These are phyloP conservation scores for Muscicapa adusta DNA, from an alignment of 2,113 vertebrate genomes.

Conservation along the genomic window DNA sequence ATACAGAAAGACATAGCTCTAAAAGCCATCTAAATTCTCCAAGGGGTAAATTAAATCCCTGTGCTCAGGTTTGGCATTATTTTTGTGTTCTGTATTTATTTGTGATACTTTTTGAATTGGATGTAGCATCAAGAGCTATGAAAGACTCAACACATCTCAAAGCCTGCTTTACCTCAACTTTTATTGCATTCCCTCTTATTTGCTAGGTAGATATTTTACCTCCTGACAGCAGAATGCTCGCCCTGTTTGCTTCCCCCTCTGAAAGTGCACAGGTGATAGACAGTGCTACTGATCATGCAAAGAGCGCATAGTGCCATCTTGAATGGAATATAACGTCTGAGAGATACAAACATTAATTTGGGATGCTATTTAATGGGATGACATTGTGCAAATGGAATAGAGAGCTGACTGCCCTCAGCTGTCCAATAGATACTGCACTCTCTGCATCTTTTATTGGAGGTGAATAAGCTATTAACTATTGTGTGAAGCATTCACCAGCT, in stretches of 20 bases:
- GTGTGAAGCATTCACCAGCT: not conserved
- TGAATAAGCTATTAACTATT: not conserved
- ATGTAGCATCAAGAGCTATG: not conserved
- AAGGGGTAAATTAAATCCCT: not conserved
- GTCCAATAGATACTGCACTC: not conserved
- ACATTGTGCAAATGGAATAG: not conserved
- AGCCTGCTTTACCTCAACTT: not conserved
- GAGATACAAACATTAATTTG: slow-evolving; percentile 3
- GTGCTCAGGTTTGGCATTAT: not conserved
- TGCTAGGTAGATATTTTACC: not conserved
- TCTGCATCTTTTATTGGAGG: not conserved
- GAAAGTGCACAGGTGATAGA: not conserved
- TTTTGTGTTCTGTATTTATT: not conserved
- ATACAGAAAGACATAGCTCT: not conserved
- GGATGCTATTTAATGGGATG: not conserved
- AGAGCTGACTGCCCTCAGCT: not conserved
- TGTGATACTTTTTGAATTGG: not conserved
- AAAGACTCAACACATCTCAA: not conserved
- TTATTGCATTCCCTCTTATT: not conserved
- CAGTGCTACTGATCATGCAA: not conserved
- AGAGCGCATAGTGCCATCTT: not conserved
- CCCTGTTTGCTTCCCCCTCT: not conserved
- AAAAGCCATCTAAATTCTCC: not conserved
- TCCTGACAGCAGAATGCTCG: not conserved
- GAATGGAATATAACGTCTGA: not conserved